Percentiles rank a stretch among this genome's conserved stretches.
Evolutionary conservation across 2,888 invertebrate genomes (phyloP).

Genomic region (Arge pagana): DNA sequence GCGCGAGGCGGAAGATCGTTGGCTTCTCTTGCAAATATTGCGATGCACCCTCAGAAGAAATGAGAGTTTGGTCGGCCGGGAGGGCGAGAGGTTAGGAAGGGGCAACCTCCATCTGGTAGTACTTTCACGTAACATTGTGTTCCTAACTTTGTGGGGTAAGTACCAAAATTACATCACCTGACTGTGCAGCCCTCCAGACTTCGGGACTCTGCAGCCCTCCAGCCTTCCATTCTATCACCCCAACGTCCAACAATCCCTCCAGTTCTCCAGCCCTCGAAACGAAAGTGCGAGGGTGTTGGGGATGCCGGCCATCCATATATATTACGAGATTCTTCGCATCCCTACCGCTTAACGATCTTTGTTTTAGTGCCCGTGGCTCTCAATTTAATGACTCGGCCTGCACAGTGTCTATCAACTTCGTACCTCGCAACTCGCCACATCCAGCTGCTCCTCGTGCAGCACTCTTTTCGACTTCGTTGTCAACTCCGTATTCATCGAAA

Average conservation of each 20-base stretch:
- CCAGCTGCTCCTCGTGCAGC: no score
- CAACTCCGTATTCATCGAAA: no score
- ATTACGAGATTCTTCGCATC: conserved; percentile 45
- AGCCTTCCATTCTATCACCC: conserved; percentile 15
- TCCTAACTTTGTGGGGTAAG: conserved; percentile 47
- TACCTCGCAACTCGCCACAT: no score
- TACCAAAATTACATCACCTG: conserved; percentile 50
- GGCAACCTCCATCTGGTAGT: conserved; percentile 46
- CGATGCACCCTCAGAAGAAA: conserved; percentile 16
- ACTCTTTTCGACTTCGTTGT: no score
- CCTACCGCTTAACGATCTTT: conserved; percentile 48
- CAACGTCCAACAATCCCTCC: no score
- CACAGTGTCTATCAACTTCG: conserved; percentile 6
- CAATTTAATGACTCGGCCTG: conserved; percentile 27
- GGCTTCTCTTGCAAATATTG: conserved; percentile 15
- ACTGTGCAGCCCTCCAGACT: conserved; percentile 31
- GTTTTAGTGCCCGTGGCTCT: conserved; percentile 45
- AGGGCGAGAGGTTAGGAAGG: conserved; percentile 17
- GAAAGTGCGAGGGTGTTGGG: conserved; percentile 40
- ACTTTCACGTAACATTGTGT: conserved; percentile 52
- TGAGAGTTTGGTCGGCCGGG: conserved; percentile 8
- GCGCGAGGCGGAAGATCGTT: conserved; percentile 14
- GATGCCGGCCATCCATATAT: conserved; percentile 45
- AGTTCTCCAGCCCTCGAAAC: conserved; percentile 38
- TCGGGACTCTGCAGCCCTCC: conserved; percentile 9